Conservation (phyloP, 2,113 vertebrate species). For the Clarias batrachus region DNA sequence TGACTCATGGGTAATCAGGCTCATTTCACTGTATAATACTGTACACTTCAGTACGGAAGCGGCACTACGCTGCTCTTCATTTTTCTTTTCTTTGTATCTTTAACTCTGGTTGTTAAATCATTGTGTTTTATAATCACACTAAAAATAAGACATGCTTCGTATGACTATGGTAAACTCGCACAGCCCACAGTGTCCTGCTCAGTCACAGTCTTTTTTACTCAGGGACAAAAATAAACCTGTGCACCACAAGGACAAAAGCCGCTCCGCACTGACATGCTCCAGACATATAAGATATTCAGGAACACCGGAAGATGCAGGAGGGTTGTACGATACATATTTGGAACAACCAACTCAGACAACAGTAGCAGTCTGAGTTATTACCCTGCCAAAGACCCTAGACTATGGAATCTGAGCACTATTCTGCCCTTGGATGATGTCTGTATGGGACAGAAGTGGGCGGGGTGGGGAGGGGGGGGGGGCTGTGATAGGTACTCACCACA, state of each 20-base stretch:
- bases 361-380: conserved; percentile 54
- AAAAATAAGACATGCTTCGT: background rate
- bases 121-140: background rate
- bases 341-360: background rate
- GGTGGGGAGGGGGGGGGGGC: background rate
- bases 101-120: background rate
- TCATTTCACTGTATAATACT: background rate
- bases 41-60: background rate
- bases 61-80: background rate
- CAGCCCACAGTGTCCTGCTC: background rate
- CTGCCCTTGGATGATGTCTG: conserved; percentile 32
- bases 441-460: background rate
- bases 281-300: conserved; percentile 15
- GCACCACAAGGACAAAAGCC: conserved; percentile 14
- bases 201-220: background rate
- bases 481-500: background rate
- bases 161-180: background rate
- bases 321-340: conserved; percentile 32
- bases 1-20: conserved; percentile 19
- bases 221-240: conserved; percentile 10
- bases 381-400: conserved; percentile 44
- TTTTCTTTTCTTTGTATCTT: background rate
- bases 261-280: conserved; percentile 16
- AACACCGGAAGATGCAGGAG: background rate
- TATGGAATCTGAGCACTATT: conserved; percentile 29